Percentiles rank a stretch among this genome's conserved stretches.
Conservation (phyloP, 2,797 vertebrate genomes). For the Bradypodion ventrale region DNA sequence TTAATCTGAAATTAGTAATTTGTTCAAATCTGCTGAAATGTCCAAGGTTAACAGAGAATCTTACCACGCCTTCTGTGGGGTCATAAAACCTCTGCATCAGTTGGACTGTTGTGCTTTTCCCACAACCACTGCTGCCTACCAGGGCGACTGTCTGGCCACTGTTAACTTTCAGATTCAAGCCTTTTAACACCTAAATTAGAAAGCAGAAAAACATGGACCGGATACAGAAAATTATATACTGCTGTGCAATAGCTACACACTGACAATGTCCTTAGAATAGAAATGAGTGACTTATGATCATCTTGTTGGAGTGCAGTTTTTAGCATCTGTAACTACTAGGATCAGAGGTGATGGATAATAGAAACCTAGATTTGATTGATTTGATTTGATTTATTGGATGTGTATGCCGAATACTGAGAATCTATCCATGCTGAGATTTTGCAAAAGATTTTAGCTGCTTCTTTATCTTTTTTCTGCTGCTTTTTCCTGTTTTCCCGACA, state of each 20-base stretch:
- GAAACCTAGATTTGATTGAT: no score
- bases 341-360: neutral
- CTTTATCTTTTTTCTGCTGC: no score
- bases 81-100: constrained; percentile 96
- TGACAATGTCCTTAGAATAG: neutral
- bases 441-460: neutral
- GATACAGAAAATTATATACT: neutral
- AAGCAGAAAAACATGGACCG: neutral
- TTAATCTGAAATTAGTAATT: no score
- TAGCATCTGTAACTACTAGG: neutral
- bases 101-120: constrained; percentile 95
- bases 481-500: neutral
- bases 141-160: constrained; percentile 90
- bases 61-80: constrained; percentile 84
- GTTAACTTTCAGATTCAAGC: constrained; percentile 81
- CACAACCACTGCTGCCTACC: constrained; percentile 95
- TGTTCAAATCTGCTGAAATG: no score
- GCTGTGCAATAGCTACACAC: neutral
- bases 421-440: neutral
- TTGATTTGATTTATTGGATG: no score
- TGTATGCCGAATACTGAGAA: no score
- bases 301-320: neutral
- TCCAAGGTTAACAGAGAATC: constrained; percentile 31
- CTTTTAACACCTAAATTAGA: constrained; percentile 81
- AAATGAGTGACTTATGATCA: neutral